Percentiles rank a stretch among this genome's conserved stretches.
These are phyloP conservation scores for Sciurus niger DNA, from an alignment of 2,113 vertebrate genomes.

Conservation along the genomic window DNA sequence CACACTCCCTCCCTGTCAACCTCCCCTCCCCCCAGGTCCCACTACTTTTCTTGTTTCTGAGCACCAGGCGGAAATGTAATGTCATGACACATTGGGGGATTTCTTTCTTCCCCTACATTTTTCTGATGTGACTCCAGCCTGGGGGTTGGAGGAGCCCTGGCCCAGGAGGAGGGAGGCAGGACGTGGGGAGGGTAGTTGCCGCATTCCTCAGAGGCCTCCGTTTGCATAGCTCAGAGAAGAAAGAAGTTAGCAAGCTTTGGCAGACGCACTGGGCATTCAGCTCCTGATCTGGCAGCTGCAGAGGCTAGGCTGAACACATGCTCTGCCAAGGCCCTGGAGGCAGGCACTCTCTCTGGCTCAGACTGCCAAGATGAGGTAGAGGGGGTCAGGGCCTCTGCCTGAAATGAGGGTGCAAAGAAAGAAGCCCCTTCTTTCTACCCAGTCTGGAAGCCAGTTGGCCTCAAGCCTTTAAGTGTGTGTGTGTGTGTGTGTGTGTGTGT, in stretches of 20 bases:
- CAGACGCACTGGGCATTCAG: conserved; percentile 40
- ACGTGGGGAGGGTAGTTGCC: conserved; percentile 12
- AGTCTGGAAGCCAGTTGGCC: conserved; percentile 52
- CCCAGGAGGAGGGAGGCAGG: conserved; percentile 59
- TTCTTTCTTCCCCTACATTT: conserved; percentile 83
- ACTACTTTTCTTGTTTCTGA: conserved; percentile 76
- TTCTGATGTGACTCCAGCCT: conserved; percentile 78
- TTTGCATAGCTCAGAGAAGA: conserved; percentile 81
- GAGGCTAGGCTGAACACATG: conserved; percentile 32
- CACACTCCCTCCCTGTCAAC: not conserved
- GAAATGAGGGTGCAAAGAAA: conserved; percentile 59
- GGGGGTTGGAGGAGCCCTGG: not conserved
- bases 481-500: not conserved
- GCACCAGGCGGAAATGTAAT: conserved; percentile 75
- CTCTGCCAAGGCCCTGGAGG: conserved; percentile 71
- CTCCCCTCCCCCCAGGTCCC: not conserved
- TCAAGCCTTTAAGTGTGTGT: not conserved
- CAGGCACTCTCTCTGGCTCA: not conserved
- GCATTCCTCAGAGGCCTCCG: conserved; percentile 77
- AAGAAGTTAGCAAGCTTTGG: conserved; percentile 71
- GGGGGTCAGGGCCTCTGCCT: conserved; percentile 61
- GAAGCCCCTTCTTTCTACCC: conserved; percentile 63
- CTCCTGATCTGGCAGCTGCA: conserved; percentile 75
- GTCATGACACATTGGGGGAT: conserved; percentile 78
- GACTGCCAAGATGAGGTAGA: conserved; percentile 69